Evolutionary conservation across 1,140 invertebrate genomes (phyloP), one percentile per base, ranked within the genome.

Genomic region (Sycophaga agraensis): DNA sequence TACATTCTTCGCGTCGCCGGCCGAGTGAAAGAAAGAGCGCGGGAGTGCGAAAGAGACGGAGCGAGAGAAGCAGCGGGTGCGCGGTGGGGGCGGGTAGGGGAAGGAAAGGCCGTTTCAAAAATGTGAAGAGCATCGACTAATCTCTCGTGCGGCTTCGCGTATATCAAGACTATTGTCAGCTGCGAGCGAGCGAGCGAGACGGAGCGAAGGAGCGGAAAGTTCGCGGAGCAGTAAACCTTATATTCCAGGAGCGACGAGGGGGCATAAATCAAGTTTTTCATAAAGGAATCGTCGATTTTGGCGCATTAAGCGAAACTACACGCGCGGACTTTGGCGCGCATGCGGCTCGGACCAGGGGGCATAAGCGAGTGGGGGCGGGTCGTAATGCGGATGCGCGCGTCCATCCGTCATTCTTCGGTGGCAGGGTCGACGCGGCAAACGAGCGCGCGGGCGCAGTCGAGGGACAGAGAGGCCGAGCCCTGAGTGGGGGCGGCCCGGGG

Each of bases 311-410:
- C 57, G 37, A 59, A 50, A 59, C 37, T 59, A 50, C 35, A 49
- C 14, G 21, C 22, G 19, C 28, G n/a, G n/a, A n/a, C n/a, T n/a
- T n/a, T n/a, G n/a, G n/a, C n/a, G n/a, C n/a, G n/a, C n/a, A n/a
- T n/a, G n/a, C n/a, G n/a, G n/a, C 4, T n/a, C 9, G 12, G 11
- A 12, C 4, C 14, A 2, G 7, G 22, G 48, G 17, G 11, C 11
- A 16, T 12, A 16, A n/a, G 28, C 11, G 28, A 11, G 48, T 11
- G 16, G 26, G 26, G 16, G 28, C 19, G 62, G 62, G 65, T 69
- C 50, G 46, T 63, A 66, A 64, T 66, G 62, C 66, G 62, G 59
- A 59, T 64, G 68, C 65, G 58, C 65, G 59, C 59, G 62, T 70
- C 62, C 66, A 66, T 64, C 40, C 59, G 51, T 58, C 64, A 64